Conservation (phyloP, 2,113 vertebrate species). For the Hemichromis elongatus region DNA sequence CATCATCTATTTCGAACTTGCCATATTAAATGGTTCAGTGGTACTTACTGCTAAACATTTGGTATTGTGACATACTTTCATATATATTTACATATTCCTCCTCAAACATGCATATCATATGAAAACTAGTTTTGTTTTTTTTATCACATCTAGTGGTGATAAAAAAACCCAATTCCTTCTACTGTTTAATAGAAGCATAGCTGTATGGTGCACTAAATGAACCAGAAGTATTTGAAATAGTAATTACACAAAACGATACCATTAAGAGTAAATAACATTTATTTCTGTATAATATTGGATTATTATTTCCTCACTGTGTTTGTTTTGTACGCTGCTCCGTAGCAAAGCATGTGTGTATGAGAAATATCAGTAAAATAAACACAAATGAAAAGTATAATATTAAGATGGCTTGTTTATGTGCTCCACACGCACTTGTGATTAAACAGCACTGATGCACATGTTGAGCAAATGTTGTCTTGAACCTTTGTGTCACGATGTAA, state of each 20-base stretch:
- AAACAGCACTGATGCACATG: neutral
- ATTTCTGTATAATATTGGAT: neutral
- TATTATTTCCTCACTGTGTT: neutral
- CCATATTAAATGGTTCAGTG: neutral
- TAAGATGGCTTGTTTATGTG: neutral
- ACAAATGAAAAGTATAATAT: neutral
- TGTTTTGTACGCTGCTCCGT: fast-evolving
- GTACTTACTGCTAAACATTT: neutral
- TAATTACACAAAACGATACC: neutral
- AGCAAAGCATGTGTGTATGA: neutral
- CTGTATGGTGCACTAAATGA: neutral
- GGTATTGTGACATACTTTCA: neutral
- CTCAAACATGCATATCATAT: neutral
- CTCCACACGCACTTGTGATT: neutral
- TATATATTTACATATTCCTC: neutral
- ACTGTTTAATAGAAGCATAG: fast-evolving
- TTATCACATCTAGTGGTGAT: neutral
- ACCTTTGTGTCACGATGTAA: slow-evolving; percentile 6
- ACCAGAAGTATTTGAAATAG: neutral
- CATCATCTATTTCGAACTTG: too few species aligned
- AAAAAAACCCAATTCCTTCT: neutral
- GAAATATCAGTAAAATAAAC: neutral
- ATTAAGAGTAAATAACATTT: neutral
- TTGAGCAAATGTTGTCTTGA: slow-evolving; percentile 4
- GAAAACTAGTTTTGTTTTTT: too few species aligned